Conservation (phyloP, 2,797 vertebrate species). For the Scolopax bukidnonensis region DNA sequence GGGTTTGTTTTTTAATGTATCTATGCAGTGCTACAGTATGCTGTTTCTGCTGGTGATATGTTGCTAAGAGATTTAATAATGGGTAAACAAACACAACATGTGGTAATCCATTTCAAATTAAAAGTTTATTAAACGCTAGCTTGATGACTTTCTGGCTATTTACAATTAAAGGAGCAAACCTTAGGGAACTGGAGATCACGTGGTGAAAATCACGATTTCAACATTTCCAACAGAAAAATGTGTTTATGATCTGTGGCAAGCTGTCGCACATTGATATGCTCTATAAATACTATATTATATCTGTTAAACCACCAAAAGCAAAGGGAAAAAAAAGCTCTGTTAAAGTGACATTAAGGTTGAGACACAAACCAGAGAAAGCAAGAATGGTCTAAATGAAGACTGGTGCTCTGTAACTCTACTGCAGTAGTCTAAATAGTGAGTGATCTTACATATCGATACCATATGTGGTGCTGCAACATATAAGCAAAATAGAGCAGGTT, state of each 20-base stretch:
- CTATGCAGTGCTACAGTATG: slow-evolving; percentile 73
- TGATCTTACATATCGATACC: slow-evolving; percentile 30
- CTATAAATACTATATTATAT: slow-evolving; percentile 60
- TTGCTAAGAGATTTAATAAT: slow-evolving; percentile 86
- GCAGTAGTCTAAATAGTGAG: slow-evolving; percentile 56
- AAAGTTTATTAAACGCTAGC: slow-evolving; percentile 86
- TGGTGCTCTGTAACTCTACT: background rate
- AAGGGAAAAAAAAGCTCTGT: background rate
- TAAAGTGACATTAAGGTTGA: slow-evolving; percentile 53
- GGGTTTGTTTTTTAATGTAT: slow-evolving; percentile 81
- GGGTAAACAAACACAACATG: slow-evolving; percentile 87
- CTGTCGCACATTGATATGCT: slow-evolving; percentile 60
- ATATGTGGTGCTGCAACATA: slow-evolving; percentile 23
- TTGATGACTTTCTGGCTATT: slow-evolving; percentile 85
- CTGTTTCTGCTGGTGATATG: slow-evolving; percentile 79
- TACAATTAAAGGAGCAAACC: slow-evolving; percentile 81
- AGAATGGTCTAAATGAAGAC: slow-evolving; percentile 44
- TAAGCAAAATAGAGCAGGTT: slow-evolving; percentile 30
- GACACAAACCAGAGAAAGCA: slow-evolving; percentile 5
- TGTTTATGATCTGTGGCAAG: slow-evolving; percentile 76
- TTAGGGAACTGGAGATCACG: slow-evolving; percentile 73
- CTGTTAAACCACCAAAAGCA: slow-evolving; percentile 18
- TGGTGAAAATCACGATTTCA: slow-evolving; percentile 71
- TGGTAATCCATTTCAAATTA: slow-evolving; percentile 88
- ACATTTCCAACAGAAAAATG: slow-evolving; percentile 74